Percentiles rank a stretch among this genome's conserved stretches.
Conservation (phyloP, 2,113 vertebrate species). For the Physeter macrocephalus region DNA sequence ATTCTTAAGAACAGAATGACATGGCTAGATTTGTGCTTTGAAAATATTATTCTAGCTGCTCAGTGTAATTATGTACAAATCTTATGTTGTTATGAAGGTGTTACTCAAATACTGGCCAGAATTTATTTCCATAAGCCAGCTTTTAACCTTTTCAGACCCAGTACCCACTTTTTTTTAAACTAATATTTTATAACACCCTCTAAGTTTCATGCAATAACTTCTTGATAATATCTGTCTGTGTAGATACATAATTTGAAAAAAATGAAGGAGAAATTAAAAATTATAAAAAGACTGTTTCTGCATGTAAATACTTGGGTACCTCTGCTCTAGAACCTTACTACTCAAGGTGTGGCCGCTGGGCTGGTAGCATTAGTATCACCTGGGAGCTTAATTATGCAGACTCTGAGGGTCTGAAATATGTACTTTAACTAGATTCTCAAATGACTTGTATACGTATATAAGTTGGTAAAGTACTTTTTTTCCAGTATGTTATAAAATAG, state of each 20-base stretch:
- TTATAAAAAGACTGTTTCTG: not conserved
- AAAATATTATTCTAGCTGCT: conserved; percentile 5
- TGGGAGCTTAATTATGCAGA: not conserved
- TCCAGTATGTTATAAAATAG: not conserved
- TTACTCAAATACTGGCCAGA: not conserved
- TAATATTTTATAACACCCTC: not conserved
- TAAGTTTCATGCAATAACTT: conserved; percentile 12
- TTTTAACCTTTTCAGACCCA: not conserved
- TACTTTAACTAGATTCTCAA: conserved; percentile 1
- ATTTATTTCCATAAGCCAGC: not conserved
- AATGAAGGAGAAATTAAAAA: not conserved
- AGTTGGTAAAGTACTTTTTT: not conserved
- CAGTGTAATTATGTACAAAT: not conserved
- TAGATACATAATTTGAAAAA: not conserved
- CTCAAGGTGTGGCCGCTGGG: not conserved
- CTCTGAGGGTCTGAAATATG: not conserved
- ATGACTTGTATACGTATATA: not conserved
- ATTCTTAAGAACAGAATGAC: conserved; percentile 1
- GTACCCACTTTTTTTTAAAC: not conserved
- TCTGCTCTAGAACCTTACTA: not conserved
- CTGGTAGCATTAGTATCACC: not conserved
- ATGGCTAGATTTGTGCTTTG: not conserved
- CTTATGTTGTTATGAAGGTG: not conserved
- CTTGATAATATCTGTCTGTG: not conserved
- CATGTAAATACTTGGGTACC: not conserved